Evolutionary conservation across 2,888 invertebrate species (phyloP), one percentile per base, ranked within the genome.

Genomic region (Penaeus monodon): DNA sequence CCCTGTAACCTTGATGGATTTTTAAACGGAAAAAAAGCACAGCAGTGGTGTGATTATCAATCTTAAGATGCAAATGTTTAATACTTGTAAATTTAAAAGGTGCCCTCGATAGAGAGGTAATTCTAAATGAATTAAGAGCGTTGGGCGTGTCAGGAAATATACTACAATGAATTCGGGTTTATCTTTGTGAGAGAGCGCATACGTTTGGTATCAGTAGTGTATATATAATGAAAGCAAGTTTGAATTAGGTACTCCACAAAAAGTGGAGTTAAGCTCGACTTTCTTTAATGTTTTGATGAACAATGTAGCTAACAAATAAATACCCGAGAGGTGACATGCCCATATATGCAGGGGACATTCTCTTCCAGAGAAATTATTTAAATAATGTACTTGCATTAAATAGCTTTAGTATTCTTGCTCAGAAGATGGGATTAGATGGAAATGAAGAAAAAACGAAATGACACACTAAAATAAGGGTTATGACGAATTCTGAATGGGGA

Each of bases 271-370:
- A 44, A 81, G 81, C 4, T 38, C 70, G 6, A 68, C 22, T 17
- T 66, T 70, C n/a, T 81, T 73, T 27, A 81, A 81, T n/a, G 70
- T 70, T 2, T 38, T 81, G 12, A 70, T 68, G 73, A 73, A 81
- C 49, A 81, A 66, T 0, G 57, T 68, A 44, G 70, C 81, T 27
- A 20, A 7, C 22, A 24, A 24, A 81, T 29, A 38, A 70, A 8
- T 38, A 49, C 17, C 12, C n/a, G n/a, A n/a, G 66, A 20, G 57
- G 70, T n/a, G 49, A 49, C 12, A 14, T 17, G 6, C 14, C 44
- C 7, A 81, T 70, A 6, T 81, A 29, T 81, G 49, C 70, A 33
- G 81, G 73, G 33, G 81, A 81, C 24, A 70, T 81, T 38, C 24
- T 81, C 10, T 20, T 81, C 20, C 57, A 81, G 27, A 3, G 12